Evolutionary conservation across 2,113 vertebrate genomes (phyloP), one percentile per base, ranked within the genome.

Genomic region (Poeciliopsis turrubarensis): DNA sequence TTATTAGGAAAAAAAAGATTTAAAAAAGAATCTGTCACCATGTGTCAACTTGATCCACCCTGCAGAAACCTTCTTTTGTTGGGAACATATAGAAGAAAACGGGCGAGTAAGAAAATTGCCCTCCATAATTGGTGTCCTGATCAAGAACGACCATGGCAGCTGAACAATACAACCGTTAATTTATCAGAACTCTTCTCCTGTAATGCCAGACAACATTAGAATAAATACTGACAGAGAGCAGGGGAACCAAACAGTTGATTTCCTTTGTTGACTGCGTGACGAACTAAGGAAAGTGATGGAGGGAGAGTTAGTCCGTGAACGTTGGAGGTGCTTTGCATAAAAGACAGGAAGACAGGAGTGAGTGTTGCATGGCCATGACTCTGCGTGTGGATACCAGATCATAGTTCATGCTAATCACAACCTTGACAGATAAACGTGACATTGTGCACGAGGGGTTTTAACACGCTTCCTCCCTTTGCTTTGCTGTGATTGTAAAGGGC

Each of bases 101-200:
- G 83, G 94, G 93, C 94, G 94, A 95, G 94, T 75, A 65, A 76
- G 83, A 86, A 92, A 94, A 97, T 97, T 96, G 96, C 95, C 95
- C 95, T 93, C 93, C 86, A 87, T 97, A 98, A 98, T 97, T 97
- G 96, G 94, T 91, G 91, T 96, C 95, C 95, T 96, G 96, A 98
- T 96, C 95, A 96, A 96, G 95, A 94, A 94, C 90, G 80, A 92
- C 84, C 72, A 73, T 92, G 92, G 81, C 96, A 95, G 95, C 95
- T 30, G 95, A 96, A 97, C 96, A 98, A 99, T 97, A 92, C 95
- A 96, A 96, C 96, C 95, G 96, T 97, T 98, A 97, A 97, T 97
- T 97, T 97, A 97, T 98, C 97, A 91, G 87, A 97, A 97, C 95
- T 96, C 97, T 96, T 94, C 95, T 93, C 95, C 95, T 96, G 95